Conservation (phyloP, 2,113 vertebrate genomes). For the Myocastor coypus region DNA sequence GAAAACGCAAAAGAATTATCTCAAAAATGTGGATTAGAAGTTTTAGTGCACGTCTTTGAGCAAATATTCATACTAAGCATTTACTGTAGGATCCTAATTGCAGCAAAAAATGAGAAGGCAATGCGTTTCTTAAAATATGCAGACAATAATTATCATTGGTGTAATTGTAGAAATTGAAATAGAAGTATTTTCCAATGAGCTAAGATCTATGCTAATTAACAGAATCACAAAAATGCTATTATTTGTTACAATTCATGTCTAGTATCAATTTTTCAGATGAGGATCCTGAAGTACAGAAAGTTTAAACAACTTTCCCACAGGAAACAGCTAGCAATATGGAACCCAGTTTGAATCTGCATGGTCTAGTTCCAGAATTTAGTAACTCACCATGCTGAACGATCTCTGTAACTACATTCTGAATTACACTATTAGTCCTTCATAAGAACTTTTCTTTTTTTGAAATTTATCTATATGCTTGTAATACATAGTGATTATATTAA, state of each 20-base stretch:
- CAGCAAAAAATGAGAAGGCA: background rate
- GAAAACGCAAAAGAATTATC: background rate
- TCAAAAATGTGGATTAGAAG: constrained; percentile 23
- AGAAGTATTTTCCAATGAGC: constrained; percentile 1
- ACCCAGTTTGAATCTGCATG: constrained; percentile 14
- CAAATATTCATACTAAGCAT: constrained; percentile 11
- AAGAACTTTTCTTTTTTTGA: background rate
- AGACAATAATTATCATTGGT: background rate
- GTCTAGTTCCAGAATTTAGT: constrained; percentile 29
- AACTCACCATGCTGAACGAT: background rate
- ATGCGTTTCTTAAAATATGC: constrained; percentile 24
- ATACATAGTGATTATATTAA: background rate
- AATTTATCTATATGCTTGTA: background rate
- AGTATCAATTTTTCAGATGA: constrained; percentile 25
- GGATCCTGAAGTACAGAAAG: background rate
- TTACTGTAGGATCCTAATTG: background rate
- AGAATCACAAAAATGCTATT: background rate
- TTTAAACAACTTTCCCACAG: constrained; percentile 17
- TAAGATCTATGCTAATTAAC: constrained; percentile 15
- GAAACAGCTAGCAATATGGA: constrained; percentile 5
- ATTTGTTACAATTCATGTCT: background rate
- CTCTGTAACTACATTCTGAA: background rate
- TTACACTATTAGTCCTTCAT: background rate
- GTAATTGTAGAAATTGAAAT: background rate
- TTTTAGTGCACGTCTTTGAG: background rate